These are phyloP conservation scores for Osmerus mordax DNA, from an alignment of 2,113 vertebrate species.

Conservation along the genomic window DNA sequence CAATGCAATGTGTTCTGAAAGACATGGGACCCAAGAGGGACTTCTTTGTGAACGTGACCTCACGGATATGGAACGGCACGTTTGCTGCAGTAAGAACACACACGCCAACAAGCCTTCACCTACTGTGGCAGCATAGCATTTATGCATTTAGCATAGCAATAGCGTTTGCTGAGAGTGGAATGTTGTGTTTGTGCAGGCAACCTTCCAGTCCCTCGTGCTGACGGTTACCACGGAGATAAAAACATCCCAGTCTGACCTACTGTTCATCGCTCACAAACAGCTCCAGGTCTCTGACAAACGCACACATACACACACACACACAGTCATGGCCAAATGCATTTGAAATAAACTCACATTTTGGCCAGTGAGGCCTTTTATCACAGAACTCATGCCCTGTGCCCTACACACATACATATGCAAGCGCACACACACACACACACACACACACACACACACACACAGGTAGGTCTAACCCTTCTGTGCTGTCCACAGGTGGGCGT, in stretches of 20 bases:
- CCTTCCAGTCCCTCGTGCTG: slow-evolving; percentile 74
- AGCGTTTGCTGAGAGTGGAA: background rate
- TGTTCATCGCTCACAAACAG: slow-evolving; percentile 71
- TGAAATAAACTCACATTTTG: no score
- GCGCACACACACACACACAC: no score
- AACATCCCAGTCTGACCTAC: slow-evolving; percentile 72
- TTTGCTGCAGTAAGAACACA: slow-evolving; percentile 75
- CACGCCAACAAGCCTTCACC: background rate
- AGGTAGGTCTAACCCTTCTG: background rate
- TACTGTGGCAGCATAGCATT: background rate
- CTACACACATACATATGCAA: no score
- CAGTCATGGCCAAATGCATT: background rate
- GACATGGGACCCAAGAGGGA: slow-evolving; percentile 68
- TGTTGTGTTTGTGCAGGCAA: slow-evolving; percentile 59
- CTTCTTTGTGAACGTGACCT: slow-evolving; percentile 76
- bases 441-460: no score
- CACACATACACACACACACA: background rate
- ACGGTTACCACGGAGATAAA: slow-evolving; percentile 69
- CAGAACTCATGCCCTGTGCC: no score
- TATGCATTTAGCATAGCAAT: background rate
- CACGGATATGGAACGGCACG: slow-evolving; percentile 80
- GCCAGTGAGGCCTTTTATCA: no score
- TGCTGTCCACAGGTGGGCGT: slow-evolving; percentile 73
- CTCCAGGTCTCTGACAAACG: slow-evolving; percentile 64
- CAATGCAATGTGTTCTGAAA: slow-evolving; percentile 73